Evolutionary conservation across 1,140 invertebrate genomes (phyloP).

Genomic region (Nephotettix cincticeps): DNA sequence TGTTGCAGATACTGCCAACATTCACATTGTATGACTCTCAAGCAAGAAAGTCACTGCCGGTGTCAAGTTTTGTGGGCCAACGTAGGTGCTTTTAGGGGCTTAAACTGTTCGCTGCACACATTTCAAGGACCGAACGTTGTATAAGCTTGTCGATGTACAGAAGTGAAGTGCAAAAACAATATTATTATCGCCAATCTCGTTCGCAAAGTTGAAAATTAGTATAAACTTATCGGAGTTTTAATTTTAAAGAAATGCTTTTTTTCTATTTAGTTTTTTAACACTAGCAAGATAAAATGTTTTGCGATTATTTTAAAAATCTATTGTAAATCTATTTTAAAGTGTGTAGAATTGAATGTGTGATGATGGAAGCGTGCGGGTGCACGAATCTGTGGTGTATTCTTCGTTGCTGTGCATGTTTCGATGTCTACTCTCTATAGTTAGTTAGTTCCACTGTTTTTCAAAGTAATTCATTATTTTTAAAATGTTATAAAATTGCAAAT

Average conservation of each 20-base stretch:
- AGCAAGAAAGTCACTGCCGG: constrained; percentile 22
- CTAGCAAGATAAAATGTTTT: constrained; percentile 15
- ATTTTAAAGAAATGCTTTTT: constrained; percentile 28
- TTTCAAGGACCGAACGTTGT: background rate
- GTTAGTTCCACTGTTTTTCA: constrained; percentile 24
- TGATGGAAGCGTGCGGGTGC: background rate
- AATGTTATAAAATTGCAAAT: constrained; percentile 28
- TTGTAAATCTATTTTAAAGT: constrained; percentile 4
- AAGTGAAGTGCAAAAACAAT: background rate
- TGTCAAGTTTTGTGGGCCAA: constrained; percentile 22
- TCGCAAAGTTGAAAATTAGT: background rate
- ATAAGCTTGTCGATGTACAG: constrained; percentile 4
- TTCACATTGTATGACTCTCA: background rate
- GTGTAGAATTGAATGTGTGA: constrained; percentile 13
- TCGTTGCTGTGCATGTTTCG: constrained; percentile 15
- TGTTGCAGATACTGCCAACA: constrained; percentile 15
- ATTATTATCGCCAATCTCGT: background rate
- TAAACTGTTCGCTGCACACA: constrained; percentile 17
- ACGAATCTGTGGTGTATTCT: constrained; percentile 5
- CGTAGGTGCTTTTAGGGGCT: constrained; percentile 23
- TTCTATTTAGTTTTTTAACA: constrained; percentile 24
- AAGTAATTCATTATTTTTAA: constrained; percentile 26
- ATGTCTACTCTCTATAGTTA: constrained; percentile 24
- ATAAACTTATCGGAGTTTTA: constrained; percentile 13
- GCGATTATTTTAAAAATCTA: constrained; percentile 20